Conservation (phyloP, 2,888 invertebrate species). For the Rhogogaster chlorosoma region DNA sequence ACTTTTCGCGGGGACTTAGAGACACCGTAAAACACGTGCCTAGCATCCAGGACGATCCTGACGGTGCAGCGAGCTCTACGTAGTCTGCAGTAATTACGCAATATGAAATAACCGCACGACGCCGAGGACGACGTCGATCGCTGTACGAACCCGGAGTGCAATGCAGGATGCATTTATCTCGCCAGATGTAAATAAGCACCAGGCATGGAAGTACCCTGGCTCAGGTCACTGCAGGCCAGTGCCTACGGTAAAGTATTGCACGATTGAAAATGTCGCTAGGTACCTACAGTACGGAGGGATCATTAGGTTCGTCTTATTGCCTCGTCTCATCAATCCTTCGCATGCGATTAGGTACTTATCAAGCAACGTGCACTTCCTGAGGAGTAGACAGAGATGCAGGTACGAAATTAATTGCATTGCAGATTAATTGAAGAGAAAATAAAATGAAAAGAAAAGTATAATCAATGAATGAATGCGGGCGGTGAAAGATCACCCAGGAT, state of each 20-base stretch:
- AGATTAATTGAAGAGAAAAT: background rate
- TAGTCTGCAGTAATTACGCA: slow-evolving; percentile 22
- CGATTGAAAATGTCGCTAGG: slow-evolving; percentile 16
- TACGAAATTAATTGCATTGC: no score
- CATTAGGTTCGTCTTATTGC: slow-evolving; percentile 18
- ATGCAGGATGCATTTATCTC: slow-evolving; percentile 27
- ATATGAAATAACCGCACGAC: background rate
- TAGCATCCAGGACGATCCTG: background rate
- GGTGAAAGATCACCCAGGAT: background rate
- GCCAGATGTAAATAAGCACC: slow-evolving; percentile 12
- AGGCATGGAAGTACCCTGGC: background rate
- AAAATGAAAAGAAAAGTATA: background rate
- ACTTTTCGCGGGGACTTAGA: background rate
- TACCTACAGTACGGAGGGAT: background rate
- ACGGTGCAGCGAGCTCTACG: background rate
- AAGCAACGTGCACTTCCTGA: background rate
- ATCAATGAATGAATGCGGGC: background rate
- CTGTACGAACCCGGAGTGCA: background rate
- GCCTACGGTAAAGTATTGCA: slow-evolving; percentile 12
- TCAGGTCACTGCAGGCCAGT: slow-evolving; percentile 23
- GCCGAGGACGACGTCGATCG: background rate
- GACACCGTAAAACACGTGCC: background rate
- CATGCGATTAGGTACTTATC: background rate
- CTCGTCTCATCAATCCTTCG: slow-evolving; percentile 13
- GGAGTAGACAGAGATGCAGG: background rate